Conservation (phyloP, 1,140 invertebrate genomes). For the Uloborus diversus region DNA sequence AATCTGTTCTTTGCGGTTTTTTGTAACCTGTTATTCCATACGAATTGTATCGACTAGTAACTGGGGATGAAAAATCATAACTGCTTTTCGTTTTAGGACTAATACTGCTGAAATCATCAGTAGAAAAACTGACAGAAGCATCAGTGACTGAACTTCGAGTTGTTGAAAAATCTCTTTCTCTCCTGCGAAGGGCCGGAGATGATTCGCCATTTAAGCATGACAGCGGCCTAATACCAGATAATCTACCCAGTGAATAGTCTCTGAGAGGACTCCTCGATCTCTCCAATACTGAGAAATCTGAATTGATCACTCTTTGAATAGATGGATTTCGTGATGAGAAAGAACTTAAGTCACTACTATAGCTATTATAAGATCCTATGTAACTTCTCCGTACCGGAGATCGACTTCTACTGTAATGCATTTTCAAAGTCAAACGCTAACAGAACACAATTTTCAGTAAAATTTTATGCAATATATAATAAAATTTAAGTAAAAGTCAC, state of each 20-base stretch:
- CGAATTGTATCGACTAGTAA: neutral
- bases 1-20: constrained; percentile 28
- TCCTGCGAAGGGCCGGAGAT: constrained; percentile 9
- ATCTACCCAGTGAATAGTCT: neutral
- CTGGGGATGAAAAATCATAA: constrained; percentile 24
- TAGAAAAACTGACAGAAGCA: neutral
- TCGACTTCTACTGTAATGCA: constrained; percentile 38
- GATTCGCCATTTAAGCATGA: neutral
- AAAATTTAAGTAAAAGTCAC: neutral
- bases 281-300: constrained; percentile 8
- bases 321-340: constrained; percentile 22
- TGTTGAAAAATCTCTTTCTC: constrained; percentile 8
- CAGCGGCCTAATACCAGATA: neutral
- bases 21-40: neutral
- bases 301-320: constrained; percentile 30
- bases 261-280: constrained; percentile 15
- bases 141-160: too few relatives aligned
- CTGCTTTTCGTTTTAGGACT: constrained; percentile 15
- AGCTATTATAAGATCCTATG: neutral
- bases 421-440: neutral
- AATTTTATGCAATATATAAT: neutral
- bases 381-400: constrained; percentile 1
- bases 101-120: neutral
- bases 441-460: neutral
- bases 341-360: constrained; percentile 9